Conservation (phyloP, 2,888 invertebrate genomes). For the Macrosiphum euphorbiae region DNA sequence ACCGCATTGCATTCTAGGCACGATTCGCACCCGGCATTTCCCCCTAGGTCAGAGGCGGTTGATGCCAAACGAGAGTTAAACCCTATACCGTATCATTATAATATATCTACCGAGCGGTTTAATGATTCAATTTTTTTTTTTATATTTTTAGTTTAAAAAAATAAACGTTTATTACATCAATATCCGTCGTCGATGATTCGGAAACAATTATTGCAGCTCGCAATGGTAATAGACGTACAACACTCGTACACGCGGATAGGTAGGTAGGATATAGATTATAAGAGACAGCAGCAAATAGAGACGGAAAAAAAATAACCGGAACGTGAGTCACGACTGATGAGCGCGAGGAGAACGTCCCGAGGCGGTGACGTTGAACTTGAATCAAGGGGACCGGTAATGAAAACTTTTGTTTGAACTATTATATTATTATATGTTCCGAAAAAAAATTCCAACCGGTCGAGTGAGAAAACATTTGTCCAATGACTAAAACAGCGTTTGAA, state of each 20-base stretch:
- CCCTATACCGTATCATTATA: background rate
- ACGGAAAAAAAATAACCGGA: conserved; percentile 43
- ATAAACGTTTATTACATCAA: background rate
- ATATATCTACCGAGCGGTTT: background rate
- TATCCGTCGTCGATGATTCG: background rate
- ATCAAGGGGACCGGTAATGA: conserved; percentile 26
- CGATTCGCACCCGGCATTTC: conserved; percentile 43
- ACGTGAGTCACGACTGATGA: conserved; percentile 62
- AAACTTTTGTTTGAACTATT: conserved; percentile 48
- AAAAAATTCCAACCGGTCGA: conserved; percentile 33
- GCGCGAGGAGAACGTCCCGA: conserved; percentile 47
- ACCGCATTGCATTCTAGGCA: conserved; percentile 39
- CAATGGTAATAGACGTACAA: background rate
- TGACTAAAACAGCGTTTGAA: background rate
- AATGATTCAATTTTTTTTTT: background rate
- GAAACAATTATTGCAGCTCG: background rate
- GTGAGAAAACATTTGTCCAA: conserved; percentile 35
- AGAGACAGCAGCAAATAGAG: background rate
- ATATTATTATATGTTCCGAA: background rate
- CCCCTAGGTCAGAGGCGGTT: conserved; percentile 3
- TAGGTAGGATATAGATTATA: background rate
- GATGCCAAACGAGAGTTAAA: conserved; percentile 24
- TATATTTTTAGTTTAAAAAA: background rate
- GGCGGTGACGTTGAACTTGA: conserved; percentile 62
- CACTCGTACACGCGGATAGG: background rate